phyloP scores from a whole-genome alignment of 2,797 vertebrate genomes.

The Rhinella marina region DNA sequence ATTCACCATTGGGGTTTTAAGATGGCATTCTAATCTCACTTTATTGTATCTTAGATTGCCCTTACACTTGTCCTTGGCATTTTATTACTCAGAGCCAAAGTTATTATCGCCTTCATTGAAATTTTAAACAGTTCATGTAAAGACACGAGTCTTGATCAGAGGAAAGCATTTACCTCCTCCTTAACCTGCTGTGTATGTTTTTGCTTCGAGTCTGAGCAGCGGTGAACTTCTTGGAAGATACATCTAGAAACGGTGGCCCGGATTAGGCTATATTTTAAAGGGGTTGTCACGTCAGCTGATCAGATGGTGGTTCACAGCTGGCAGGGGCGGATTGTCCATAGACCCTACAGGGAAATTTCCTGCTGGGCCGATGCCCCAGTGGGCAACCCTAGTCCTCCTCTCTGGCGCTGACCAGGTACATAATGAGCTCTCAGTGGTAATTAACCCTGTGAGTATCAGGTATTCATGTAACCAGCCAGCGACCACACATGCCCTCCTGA shows the following conservation, averaged over 20 bases:
- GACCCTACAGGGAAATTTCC: too few relatives aligned
- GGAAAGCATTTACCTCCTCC: conserved; percentile 33
- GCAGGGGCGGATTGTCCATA: too few relatives aligned
- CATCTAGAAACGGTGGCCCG: background rate
- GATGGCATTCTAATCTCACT: conserved; percentile 51
- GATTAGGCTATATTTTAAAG: background rate
- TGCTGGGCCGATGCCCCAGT: too few relatives aligned
- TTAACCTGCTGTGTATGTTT: conserved; percentile 19
- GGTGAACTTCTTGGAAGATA: background rate
- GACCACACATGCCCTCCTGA: too few relatives aligned
- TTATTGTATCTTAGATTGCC: conserved; percentile 55
- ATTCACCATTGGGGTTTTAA: conserved; percentile 33
- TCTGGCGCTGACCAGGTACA: too few relatives aligned
- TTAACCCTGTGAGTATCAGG: too few relatives aligned
- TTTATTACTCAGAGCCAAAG: conserved; percentile 56
- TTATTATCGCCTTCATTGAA: conserved; percentile 60
- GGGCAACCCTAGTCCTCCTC: too few relatives aligned
- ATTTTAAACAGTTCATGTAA: conserved; percentile 60
- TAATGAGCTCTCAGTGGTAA: too few relatives aligned
- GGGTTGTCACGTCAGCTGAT: too few relatives aligned
- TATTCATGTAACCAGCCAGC: too few relatives aligned
- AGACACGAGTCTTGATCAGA: conserved; percentile 52
- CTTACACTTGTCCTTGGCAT: conserved; percentile 60
- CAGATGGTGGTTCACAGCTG: too few relatives aligned
- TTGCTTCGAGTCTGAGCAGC: background rate